Base-by-base conservation (phyloP, 2,797 vertebrate species). In the Thalassophryne amazonica region DNA sequence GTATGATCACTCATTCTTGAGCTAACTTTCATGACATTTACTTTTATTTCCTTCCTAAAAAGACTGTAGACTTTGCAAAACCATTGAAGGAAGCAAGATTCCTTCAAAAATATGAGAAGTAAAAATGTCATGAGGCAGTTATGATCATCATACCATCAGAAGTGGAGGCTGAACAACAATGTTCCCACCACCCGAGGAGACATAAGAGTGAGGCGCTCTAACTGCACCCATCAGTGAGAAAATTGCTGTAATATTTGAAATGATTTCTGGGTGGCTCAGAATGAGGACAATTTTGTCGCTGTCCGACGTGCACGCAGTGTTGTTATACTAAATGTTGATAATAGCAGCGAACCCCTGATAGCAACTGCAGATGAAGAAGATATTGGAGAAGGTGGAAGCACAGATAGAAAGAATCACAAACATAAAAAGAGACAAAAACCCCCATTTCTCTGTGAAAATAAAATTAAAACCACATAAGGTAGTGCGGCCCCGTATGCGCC, bases 191-290 rank as follows among this genome's bases (percentile, higher is more conserved):
- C 25, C 42, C 19, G 39, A 58, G 34, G 17, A 22, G 45, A 30
- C 7, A 14, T 61, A 60, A 80, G 60, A 13, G 46, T 4, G 8
- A 45, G 21, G 34, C 65, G 73, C 40, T 71, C 66, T 52, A 80
- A 72, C 67, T 63, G 64, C 38, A 64, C 8, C 60, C 50, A 25
- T 68, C 45, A 52, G 39, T 42, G 43, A 63, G 57, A 58, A 79
- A 76, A 80, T 43, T 50, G 59, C 64, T 40, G 15, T 49, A 73
- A 65, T 55, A 45, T 65, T 34, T 47, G 35, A 72, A 76, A 69
- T 36, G 51, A 41, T 49, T 53, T 67, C 14, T 49, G 15, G 30
- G 35, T 21, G 33, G 30, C 12, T 24, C 24, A 60, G 45, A 63
- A 47, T 40, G 55, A 62, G 19, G n/a, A 22, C 31, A 28, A 43